These are phyloP conservation scores for Tenebrosternarchus preto DNA, from an alignment of 2,113 vertebrate species.

Conservation along the genomic window DNA sequence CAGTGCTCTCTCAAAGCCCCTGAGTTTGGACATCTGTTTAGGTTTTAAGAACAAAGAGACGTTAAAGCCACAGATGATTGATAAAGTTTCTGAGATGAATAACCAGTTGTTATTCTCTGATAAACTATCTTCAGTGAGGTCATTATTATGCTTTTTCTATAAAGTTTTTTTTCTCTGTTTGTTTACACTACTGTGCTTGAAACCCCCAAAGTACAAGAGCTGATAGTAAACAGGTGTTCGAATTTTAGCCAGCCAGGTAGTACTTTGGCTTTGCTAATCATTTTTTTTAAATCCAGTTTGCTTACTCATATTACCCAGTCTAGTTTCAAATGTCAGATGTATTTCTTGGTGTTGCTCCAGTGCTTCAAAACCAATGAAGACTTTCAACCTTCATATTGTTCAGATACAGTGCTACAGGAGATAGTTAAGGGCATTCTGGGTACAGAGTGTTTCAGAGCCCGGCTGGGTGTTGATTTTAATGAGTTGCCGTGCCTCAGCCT, in stretches of 20 bases:
- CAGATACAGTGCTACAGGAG: not conserved
- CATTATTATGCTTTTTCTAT: conserved; percentile 51
- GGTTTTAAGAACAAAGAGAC: conserved; percentile 59
- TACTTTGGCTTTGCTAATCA: conserved; percentile 22
- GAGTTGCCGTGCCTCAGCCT: conserved; percentile 37
- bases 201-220: not conserved
- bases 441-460: not conserved
- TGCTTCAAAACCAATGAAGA: conserved; percentile 4
- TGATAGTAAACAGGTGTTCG: not conserved
- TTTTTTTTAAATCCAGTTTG: not conserved
- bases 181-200: not conserved
- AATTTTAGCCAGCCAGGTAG: not conserved
- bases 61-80: conserved; percentile 58
- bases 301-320: not conserved
- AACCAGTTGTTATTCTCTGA: conserved; percentile 49
- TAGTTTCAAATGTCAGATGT: conserved; percentile 31
- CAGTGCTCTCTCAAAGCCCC: conserved; percentile 21
- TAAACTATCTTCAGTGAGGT: conserved; percentile 42
- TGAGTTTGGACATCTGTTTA: conserved; percentile 64
- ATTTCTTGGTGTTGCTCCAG: not conserved
- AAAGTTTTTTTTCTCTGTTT: conserved; percentile 38
- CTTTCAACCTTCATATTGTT: not conserved
- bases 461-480: conserved; percentile 49
- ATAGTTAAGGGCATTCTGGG: not conserved
- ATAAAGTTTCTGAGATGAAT: conserved; percentile 47